Evolutionary conservation across 2,888 invertebrate genomes (phyloP).

Genomic region (Alcis repandata): DNA sequence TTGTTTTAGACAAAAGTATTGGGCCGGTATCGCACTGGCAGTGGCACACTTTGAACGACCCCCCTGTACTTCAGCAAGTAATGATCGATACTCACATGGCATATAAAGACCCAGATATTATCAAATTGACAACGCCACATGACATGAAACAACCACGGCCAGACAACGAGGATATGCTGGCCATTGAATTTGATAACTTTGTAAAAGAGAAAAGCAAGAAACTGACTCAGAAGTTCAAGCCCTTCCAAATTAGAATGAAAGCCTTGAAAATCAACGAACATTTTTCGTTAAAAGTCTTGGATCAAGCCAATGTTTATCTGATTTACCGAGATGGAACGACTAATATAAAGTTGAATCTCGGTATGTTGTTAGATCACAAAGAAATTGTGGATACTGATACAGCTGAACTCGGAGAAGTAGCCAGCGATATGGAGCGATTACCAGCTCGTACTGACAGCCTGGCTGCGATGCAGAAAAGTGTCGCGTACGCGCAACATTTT

Average conservation of each 20-base stretch:
- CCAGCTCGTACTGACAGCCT: constrained; percentile 74
- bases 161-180: constrained; percentile 78
- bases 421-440: constrained; percentile 59
- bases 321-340: constrained; percentile 74
- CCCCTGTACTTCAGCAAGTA: constrained; percentile 78
- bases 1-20: constrained; percentile 71
- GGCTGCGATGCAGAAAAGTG: constrained; percentile 67
- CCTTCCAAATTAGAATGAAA: constrained; percentile 81
- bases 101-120: constrained; percentile 73
- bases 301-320: constrained; percentile 76
- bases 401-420: constrained; percentile 69
- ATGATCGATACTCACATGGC: constrained; percentile 79
- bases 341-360: constrained; percentile 76
- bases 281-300: constrained; percentile 75
- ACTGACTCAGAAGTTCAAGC: constrained; percentile 72
- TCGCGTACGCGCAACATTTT: constrained; percentile 66
- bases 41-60: constrained; percentile 81
- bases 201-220: constrained; percentile 79
- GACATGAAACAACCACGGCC: constrained; percentile 53
- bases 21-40: constrained; percentile 81
- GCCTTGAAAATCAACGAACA: constrained; percentile 79
- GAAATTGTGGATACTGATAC: constrained; percentile 80
- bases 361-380: constrained; percentile 83
- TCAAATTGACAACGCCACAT: constrained; percentile 60
- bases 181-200: constrained; percentile 79